Evolutionary conservation across 2,113 vertebrate genomes (phyloP).

Genomic region (Rhynchomys soricoides): DNA sequence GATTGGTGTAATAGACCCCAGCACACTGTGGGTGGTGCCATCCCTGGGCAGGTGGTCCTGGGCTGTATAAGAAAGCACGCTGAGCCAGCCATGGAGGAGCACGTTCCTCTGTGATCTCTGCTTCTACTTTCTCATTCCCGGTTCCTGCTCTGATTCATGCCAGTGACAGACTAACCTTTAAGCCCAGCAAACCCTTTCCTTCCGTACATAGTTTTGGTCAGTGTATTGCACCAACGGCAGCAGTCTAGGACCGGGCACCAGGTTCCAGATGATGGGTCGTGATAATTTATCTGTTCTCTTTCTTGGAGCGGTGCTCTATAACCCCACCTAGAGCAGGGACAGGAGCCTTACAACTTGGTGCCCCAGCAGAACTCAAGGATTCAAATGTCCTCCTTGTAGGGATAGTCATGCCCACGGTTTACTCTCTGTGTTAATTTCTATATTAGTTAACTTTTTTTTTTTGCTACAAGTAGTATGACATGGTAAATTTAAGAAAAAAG

Average conservation of each 20-base stretch:
- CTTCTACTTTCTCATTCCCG: not conserved
- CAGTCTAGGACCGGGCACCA: not conserved
- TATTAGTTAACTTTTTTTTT: not conserved
- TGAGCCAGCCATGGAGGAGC: not conserved
- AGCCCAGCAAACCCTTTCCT: not conserved
- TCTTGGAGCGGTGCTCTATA: not conserved
- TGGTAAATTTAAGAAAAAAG: not conserved
- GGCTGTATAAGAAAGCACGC: not conserved
- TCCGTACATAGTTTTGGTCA: not conserved
- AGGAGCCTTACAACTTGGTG: not conserved
- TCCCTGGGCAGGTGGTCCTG: not conserved
- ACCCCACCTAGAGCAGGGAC: not conserved
- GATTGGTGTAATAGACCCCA: not conserved
- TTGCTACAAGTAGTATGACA: not conserved
- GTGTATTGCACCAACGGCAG: not conserved
- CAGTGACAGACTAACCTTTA: not conserved
- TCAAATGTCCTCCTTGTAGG: not conserved
- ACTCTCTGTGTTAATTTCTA: slow-evolving; percentile 23
- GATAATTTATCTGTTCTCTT: not conserved
- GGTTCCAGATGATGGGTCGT: not conserved
- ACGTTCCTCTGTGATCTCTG: not conserved
- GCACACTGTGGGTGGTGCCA: not conserved
- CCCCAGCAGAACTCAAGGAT: not conserved
- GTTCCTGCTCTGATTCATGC: no score
- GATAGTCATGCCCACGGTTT: not conserved